Evolutionary conservation across 2,888 invertebrate genomes (phyloP), one percentile per base, ranked within the genome.

Genomic region (Bellardia pandia): DNA sequence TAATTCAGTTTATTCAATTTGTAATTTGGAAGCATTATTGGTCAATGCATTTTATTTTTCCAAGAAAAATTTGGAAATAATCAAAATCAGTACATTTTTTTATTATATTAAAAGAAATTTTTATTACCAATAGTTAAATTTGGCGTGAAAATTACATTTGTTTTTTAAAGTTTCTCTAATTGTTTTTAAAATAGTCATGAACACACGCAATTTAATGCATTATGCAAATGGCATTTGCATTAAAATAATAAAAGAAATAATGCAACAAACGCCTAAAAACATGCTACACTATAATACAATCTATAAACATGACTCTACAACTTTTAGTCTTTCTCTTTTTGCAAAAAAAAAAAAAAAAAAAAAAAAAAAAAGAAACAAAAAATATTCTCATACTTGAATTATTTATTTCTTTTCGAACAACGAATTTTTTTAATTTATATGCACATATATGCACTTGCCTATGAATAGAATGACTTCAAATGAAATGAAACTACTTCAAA

Each of bases 141-240:
- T n/a, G 48, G 60, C 60, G 60, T 30, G 33, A 48, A 62, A 48
- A 62, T 4, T 30, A 11, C 7, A 3, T 62, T 14, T 69, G n/a
- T 37, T 37, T 6, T 37, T 37, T 6, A 37, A 37, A 37, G 13
- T 37, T 40, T 51, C 16, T 64, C 37, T 40, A 48, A 45, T 62
- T 23, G 30, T 7, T 40, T n/a, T 76, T 53, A 30, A 45, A 74
- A 75, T 75, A 58, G 58, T 75, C 81, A 66, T 48, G 74, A 75
- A 58, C 37, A 75, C 58, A 75, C 40, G 48, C 82, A 75, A 82
- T 75, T 82, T 60, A 48, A 75, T 68, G 60, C 58, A 66, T 56
- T 56, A 16, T 66, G 23, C 33, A 74, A 74, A 45, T 74, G 33
- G 40, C 64, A 81, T 75, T 74, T 74, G 16, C 23, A 33, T 14